phyloP scores from a whole-genome alignment of 2,113 vertebrate species.

The Chascanopsetta lugubris region DNA sequence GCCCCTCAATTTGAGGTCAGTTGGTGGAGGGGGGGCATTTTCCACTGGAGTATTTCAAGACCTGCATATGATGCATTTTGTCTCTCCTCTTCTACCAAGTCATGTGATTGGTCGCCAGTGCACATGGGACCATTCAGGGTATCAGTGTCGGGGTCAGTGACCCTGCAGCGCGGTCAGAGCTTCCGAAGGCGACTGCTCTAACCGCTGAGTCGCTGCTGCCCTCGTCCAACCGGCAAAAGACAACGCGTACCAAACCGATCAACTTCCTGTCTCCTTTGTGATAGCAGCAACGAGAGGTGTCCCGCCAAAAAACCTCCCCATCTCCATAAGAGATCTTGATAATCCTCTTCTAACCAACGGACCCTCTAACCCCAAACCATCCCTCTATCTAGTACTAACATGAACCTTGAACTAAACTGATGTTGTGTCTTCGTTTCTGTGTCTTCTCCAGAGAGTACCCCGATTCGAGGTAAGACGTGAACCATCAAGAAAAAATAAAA shows the following conservation, averaged over 20 bases:
- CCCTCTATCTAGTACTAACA: slow-evolving; percentile 63
- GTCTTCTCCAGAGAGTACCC: slow-evolving; percentile 94
- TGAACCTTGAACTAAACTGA: slow-evolving; percentile 78
- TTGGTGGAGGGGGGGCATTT: slow-evolving; percentile 23
- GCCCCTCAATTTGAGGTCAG: slow-evolving; percentile 44
- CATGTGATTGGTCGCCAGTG: too few relatives aligned
- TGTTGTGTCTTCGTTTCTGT: slow-evolving; percentile 82
- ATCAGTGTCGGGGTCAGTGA: too few relatives aligned
- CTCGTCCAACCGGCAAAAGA: too few relatives aligned
- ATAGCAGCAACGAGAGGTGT: slow-evolving; percentile 70
- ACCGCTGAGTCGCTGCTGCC: too few relatives aligned
- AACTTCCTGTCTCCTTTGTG: slow-evolving; percentile 55
- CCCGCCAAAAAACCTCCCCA: slow-evolving; percentile 15
- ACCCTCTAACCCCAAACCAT: slow-evolving; percentile 63
- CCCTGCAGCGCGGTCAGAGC: too few relatives aligned
- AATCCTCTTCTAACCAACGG: slow-evolving; percentile 53
- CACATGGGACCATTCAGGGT: too few relatives aligned
- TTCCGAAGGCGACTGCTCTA: too few relatives aligned
- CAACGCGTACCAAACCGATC: neutral
- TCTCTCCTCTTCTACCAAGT: slow-evolving; percentile 13
- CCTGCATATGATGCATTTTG: neutral
- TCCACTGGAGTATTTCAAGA: slow-evolving; percentile 4
- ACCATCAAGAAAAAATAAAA: slow-evolving; percentile 43
- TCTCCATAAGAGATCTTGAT: slow-evolving; percentile 37
- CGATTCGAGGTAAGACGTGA: slow-evolving; percentile 95